phyloP scores from a whole-genome alignment of 2,113 vertebrate species.

The Syngnathoides biaculeatus region DNA sequence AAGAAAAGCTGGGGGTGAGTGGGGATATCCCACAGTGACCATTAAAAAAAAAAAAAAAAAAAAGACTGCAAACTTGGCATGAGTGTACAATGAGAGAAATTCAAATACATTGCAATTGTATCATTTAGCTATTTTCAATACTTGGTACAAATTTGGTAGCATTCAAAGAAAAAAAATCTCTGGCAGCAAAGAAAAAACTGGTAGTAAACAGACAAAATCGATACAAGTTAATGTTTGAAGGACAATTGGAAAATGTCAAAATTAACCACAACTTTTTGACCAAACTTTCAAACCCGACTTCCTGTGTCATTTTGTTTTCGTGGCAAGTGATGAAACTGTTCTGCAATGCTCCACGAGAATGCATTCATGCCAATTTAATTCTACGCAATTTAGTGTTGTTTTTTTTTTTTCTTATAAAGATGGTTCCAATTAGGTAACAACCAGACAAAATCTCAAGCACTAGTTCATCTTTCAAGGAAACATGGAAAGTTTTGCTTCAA shows the following conservation, averaged over 20 bases:
- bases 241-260: neutral
- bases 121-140: too few species aligned
- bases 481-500: too few species aligned
- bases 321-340: neutral
- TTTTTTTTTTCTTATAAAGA: too few species aligned
- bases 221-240: too few species aligned
- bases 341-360: neutral
- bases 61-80: neutral
- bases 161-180: neutral
- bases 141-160: neutral
- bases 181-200: neutral
- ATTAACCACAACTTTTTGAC: neutral
- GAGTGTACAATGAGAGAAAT: neutral
- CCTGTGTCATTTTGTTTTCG: neutral
- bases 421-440: too few species aligned
- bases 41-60: neutral
- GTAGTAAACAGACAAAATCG: neutral
- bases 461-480: too few species aligned
- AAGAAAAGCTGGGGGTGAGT: slow-evolving; percentile 19
- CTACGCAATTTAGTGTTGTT: neutral
- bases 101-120: too few species aligned
- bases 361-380: neutral
- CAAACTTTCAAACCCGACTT: neutral
- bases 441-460: too few species aligned
- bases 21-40: slow-evolving; percentile 41